Percentiles rank a stretch among this genome's conserved stretches.
Evolutionary conservation across 2,888 invertebrate species (phyloP).

Genomic region (Troides aeacus): DNA sequence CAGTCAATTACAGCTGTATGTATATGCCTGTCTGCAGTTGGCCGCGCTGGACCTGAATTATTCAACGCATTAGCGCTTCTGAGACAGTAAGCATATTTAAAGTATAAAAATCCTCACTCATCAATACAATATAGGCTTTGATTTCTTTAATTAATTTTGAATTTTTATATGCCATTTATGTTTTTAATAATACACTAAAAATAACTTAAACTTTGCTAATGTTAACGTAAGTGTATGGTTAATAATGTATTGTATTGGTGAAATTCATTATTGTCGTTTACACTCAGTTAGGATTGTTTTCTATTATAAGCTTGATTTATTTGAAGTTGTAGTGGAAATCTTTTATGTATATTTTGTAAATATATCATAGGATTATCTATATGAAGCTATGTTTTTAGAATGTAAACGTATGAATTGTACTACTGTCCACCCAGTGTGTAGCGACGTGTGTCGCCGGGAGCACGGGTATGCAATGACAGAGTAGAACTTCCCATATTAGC

Average conservation of each 20-base stretch:
- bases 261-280: neutral
- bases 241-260: neutral
- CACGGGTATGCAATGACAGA: constrained; percentile 48
- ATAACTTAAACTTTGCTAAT: neutral
- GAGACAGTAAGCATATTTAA: constrained; percentile 5
- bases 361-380: constrained; percentile 16
- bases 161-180: neutral
- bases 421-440: constrained; percentile 59
- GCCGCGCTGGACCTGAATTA: constrained; percentile 22
- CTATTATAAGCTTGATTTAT: neutral
- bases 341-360: neutral
- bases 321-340: neutral
- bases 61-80: constrained; percentile 26
- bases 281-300: neutral
- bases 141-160: neutral
- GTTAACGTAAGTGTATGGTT: neutral
- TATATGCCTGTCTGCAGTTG: constrained; percentile 29
- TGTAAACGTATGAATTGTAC: constrained; percentile 49
- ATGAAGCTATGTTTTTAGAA: constrained; percentile 37
- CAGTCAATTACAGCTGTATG: constrained; percentile 30
- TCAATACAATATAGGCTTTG: constrained; percentile 6
- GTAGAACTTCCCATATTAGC: constrained; percentile 40
- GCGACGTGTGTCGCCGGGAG: constrained; percentile 58
- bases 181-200: neutral
- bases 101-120: constrained; percentile 11